Conservation (phyloP, 2,888 invertebrate species). For the Diadegma fenestrale region DNA sequence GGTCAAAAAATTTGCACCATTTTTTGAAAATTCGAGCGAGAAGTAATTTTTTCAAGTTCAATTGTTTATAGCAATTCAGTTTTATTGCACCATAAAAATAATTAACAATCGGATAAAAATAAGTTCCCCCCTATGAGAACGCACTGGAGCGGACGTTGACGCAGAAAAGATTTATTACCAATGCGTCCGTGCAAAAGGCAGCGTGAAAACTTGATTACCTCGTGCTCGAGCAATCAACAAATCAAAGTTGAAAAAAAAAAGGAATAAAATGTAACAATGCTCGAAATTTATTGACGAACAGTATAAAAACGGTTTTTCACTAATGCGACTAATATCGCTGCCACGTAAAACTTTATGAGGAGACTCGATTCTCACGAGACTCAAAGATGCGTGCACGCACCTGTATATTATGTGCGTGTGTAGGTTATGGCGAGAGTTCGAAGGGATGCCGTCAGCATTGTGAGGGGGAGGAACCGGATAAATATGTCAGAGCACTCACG, state of each 20-base stretch:
- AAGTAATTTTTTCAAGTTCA: neutral
- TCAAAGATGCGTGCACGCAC: constrained; percentile 7
- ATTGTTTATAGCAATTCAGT: neutral
- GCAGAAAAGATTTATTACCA: constrained; percentile 63
- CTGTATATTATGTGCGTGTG: neutral
- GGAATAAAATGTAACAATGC: constrained; percentile 27
- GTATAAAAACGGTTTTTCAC: constrained; percentile 12
- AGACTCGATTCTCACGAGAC: constrained; percentile 33
- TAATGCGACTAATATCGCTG: constrained; percentile 39
- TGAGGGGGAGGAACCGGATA: constrained; percentile 76
- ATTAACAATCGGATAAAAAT: neutral
- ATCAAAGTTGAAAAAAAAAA: neutral
- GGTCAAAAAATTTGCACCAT: too few relatives aligned
- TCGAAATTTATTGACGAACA: neutral
- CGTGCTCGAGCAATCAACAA: constrained; percentile 31
- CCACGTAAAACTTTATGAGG: constrained; percentile 22
- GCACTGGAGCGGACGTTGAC: constrained; percentile 52
- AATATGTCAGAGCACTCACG: constrained; percentile 76
- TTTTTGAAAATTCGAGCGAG: too few relatives aligned
- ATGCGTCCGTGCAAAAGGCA: constrained; percentile 37
- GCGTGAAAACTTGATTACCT: constrained; percentile 43
- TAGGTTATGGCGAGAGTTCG: constrained; percentile 26
- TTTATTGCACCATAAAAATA: neutral
- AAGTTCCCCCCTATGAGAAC: neutral
- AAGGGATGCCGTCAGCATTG: constrained; percentile 73